Base-by-base conservation (phyloP, 2,888 invertebrate genomes). In the Brassicogethes aeneus region DNA sequence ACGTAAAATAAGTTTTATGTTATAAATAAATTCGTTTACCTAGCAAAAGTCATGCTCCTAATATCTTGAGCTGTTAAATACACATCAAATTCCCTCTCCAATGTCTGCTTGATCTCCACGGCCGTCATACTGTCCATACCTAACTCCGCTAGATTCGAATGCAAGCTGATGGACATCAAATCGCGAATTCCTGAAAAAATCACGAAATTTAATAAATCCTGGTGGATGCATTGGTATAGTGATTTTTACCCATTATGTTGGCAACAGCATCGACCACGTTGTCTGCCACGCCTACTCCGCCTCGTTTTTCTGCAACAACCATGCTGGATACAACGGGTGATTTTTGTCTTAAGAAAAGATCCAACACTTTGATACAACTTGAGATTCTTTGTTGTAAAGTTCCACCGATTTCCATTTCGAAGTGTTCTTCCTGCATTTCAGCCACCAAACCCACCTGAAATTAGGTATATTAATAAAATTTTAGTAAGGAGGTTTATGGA, bases 81-180 rank as follows among this genome's bases (percentile, higher is more conserved):
- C 39, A 95, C 71, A 59, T 94, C 92, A 61, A 85, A 93, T 62
- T 92, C 89, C 54, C 91, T 73, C 64, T 94, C 93, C 2, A 94
- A 66, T 0, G 85, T 85, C 68, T 94, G 93, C 55, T 94, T 94
- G 52, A 97, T 91, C 69, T 97, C 95, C 0, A 94, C 90, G 0
- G 90, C 91, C 91, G 93, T 95, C 73, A 96, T 81, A 1, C 95
- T 95, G 70, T 97, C 95, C 82, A 97, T 87, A 23, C 96, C 96
- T 47, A 97, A 71, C 63, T 96, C 95, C 1, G 90, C 87, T 2
- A 97, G 70, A 0, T 83, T 79, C 1, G 81, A 76, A 56, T 81
- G 79, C 45, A 77, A 74, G 34, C 84, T 83, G 1, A 81, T 76
- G 0, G 76, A 77, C 66, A 82, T 86, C 58, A 79, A 64, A 57